Evolutionary conservation across 2,888 invertebrate species (phyloP).

Genomic region (Andrena flavipes): DNA sequence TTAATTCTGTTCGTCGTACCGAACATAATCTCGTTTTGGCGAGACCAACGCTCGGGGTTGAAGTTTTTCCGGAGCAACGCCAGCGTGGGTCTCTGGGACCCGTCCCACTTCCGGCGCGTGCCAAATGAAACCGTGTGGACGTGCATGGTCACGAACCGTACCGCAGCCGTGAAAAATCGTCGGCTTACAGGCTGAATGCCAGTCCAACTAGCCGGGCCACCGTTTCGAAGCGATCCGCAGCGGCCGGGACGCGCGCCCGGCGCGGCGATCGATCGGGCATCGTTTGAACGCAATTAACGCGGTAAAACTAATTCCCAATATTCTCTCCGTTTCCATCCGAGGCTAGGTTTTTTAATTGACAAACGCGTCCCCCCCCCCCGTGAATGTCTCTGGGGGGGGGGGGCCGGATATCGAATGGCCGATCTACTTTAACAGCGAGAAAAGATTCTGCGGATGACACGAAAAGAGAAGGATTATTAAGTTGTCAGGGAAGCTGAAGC

Average conservation of each 20-base stretch:
- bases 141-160: conserved; percentile 27
- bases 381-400: conserved; percentile 26
- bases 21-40: conserved; percentile 65
- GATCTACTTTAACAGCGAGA: conserved; percentile 49
- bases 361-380: conserved; percentile 1
- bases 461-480: conserved; percentile 68
- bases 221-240: not conserved
- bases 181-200: not conserved
- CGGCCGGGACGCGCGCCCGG: not conserved
- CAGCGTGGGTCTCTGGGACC: conserved; percentile 32
- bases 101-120: conserved; percentile 59
- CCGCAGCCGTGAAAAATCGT: conserved; percentile 42
- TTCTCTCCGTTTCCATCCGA: not conserved
- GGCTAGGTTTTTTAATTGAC: conserved; percentile 39
- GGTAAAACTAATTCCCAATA: conserved; percentile 11
- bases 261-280: conserved; percentile 6
- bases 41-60: conserved; percentile 24
- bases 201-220: not conserved
- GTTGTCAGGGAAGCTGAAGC: conserved; percentile 59
- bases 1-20: conserved; percentile 51
- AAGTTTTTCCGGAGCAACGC: conserved; percentile 53
- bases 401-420: conserved; percentile 39
- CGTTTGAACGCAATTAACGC: conserved; percentile 31
- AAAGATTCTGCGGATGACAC: conserved; percentile 69
- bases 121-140: conserved; percentile 45